Evolutionary conservation across 2,888 invertebrate species (phyloP).

Genomic region (Rugalucina vietnamica): DNA sequence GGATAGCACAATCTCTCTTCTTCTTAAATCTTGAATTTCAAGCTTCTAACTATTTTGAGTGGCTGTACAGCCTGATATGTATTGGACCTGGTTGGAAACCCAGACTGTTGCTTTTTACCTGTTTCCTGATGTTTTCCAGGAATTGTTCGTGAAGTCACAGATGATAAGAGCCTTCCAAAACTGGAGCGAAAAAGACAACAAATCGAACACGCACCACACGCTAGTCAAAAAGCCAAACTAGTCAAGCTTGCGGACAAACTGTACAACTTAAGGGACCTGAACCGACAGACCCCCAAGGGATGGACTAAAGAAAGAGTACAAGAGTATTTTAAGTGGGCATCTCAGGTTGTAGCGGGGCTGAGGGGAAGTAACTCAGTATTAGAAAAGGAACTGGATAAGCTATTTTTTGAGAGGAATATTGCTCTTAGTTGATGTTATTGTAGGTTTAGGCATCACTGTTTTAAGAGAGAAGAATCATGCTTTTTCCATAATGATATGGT

Average conservation of each 20-base stretch:
- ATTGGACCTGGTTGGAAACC: too few relatives aligned
- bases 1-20: too few relatives aligned
- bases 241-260: conserved; percentile 93
- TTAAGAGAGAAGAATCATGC: too few relatives aligned
- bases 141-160: conserved; percentile 86
- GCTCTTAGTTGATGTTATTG: background rate
- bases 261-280: conserved; percentile 91
- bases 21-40: too few relatives aligned
- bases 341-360: conserved; percentile 88
- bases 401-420: conserved; percentile 73
- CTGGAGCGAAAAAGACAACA: conserved; percentile 87
- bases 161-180: conserved; percentile 89
- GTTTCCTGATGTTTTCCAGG: conserved; percentile 62
- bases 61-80: too few relatives aligned
- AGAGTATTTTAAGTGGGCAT: conserved; percentile 89
- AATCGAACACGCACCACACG: conserved; percentile 87
- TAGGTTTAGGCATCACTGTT: background rate
- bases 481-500: too few relatives aligned
- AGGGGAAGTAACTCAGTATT: conserved; percentile 87
- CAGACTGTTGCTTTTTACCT: too few relatives aligned
- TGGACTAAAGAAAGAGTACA: conserved; percentile 87
- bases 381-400: conserved; percentile 84
- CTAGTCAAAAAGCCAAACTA: conserved; percentile 88
- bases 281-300: conserved; percentile 85
- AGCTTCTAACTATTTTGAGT: too few relatives aligned